Conservation (phyloP, 2,888 invertebrate species). For the Agrotis clavis region DNA sequence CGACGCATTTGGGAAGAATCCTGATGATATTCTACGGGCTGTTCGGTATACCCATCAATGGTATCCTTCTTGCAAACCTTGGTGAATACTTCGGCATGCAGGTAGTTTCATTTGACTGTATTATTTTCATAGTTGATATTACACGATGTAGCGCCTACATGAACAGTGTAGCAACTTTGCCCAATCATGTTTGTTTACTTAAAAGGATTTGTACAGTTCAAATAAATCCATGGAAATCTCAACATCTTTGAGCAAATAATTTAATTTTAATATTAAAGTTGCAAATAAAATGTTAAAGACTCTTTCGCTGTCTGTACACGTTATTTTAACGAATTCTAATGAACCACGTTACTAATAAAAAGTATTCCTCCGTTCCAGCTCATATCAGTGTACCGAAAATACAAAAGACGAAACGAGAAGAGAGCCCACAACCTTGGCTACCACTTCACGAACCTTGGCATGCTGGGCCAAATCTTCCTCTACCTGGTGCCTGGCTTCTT, state of each 20-base stretch:
- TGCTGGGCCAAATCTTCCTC: slow-evolving; percentile 95
- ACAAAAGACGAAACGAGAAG: slow-evolving; percentile 93
- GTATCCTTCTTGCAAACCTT: slow-evolving; percentile 94
- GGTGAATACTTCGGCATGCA: slow-evolving; percentile 96
- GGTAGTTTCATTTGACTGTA: slow-evolving; percentile 86
- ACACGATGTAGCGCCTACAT: neutral
- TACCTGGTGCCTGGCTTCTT: slow-evolving; percentile 97
- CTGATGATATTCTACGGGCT: slow-evolving; percentile 97
- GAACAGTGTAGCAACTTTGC: neutral
- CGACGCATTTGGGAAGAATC: slow-evolving; percentile 94
- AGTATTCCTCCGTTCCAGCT: slow-evolving; percentile 90
- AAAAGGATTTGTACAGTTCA: no score
- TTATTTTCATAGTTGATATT: neutral
- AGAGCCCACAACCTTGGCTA: slow-evolving; percentile 91
- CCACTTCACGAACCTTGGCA: slow-evolving; percentile 93
- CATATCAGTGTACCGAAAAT: slow-evolving; percentile 94
- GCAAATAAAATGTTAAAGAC: no score
- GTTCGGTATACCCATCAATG: slow-evolving; percentile 96
- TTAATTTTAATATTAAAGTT: no score
- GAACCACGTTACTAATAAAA: neutral
- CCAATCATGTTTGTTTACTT: no score
- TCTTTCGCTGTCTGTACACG: no score
- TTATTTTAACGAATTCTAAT: neutral
- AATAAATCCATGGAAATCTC: no score
- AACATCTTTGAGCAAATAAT: no score